Base-by-base conservation (phyloP, 1,140 invertebrate species). In the Aricia agestis region DNA sequence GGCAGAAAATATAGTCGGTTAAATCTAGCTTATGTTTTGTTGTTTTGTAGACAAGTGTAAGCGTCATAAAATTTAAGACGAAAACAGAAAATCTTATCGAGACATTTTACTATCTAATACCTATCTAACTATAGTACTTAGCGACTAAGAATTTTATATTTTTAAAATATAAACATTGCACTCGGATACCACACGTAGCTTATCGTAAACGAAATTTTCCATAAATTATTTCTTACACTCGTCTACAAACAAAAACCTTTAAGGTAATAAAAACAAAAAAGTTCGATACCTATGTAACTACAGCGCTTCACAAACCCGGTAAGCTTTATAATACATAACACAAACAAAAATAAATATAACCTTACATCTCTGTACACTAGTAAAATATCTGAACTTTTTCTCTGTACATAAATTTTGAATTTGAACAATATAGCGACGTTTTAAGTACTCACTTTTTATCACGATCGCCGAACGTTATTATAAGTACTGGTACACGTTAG, bases 291-390 rank as follows among this genome's bases (percentile, higher is more conserved):
- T 59, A 59, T 59, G 15, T 19, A 19, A 63, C 59, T 19, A 19
- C 59, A 63, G 59, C 36, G 61, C 78, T 81, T 79, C 69, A 77
- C 80, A 80, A 82, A 80, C 73, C 74, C 17, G 18, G n/a, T 63
- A 63, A 19, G 73, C 76, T 78, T 74, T 71, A 72, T 79, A 75
- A 83, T 25, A 25, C 25, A 76, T 79, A 84, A 81, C 78, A 68
- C 75, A 79, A 78, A 80, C 76, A 57, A 81, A 73, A 85, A 87
- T 85, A 85, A 86, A 86, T 86, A 88, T 78, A 82, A 85, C 80
- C 81, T 83, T 86, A 81, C 76, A 84, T 89, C 82, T 89, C 86
- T 89, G 86, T 89, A 89, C 86, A 89, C 67, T 81, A 75, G 75
- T 78, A 76, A 78, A 79, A 80, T 78, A 76, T 63, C 19, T 42